Conservation (phyloP, 2,797 vertebrate species). For the Hippoglossus hippoglossus region DNA sequence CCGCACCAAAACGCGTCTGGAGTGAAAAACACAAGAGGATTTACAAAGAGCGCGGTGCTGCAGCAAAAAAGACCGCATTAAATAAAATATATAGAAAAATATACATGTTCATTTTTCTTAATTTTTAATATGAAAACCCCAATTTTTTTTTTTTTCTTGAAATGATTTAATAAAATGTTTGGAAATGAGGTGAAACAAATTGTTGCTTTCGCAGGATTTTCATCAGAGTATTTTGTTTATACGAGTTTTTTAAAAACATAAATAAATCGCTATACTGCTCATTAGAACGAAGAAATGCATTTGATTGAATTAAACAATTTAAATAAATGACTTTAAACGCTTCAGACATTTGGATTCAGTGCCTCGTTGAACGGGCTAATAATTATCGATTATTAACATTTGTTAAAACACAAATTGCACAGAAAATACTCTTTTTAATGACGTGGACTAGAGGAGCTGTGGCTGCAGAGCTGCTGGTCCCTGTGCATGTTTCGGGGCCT, state of each 20-base stretch:
- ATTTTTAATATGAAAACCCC: background rate
- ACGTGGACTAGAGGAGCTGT: too few species aligned
- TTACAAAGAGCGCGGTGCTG: background rate
- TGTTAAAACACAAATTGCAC: too few species aligned
- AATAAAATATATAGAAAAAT: background rate
- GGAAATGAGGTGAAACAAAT: too few species aligned
- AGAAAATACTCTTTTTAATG: too few species aligned
- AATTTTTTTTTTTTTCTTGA: background rate
- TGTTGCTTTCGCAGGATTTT: too few species aligned
- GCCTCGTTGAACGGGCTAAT: too few species aligned
- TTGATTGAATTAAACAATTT: background rate
- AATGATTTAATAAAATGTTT: background rate
- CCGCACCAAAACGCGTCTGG: slow-evolving; percentile 2
- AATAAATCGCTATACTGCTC: background rate
- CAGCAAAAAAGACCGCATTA: background rate
- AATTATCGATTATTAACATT: too few species aligned
- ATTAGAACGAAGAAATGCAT: background rate
- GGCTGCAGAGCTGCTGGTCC: too few species aligned
- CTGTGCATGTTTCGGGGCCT: background rate
- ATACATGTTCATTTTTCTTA: background rate
- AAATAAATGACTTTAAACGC: background rate
- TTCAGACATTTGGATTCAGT: too few species aligned
- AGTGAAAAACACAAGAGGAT: background rate
- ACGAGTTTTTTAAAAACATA: too few species aligned
- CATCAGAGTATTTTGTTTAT: too few species aligned